Evolutionary conservation across 2,888 invertebrate species (phyloP), one percentile per base, ranked within the genome.

Genomic region (Dasysyrphus albostriatus): DNA sequence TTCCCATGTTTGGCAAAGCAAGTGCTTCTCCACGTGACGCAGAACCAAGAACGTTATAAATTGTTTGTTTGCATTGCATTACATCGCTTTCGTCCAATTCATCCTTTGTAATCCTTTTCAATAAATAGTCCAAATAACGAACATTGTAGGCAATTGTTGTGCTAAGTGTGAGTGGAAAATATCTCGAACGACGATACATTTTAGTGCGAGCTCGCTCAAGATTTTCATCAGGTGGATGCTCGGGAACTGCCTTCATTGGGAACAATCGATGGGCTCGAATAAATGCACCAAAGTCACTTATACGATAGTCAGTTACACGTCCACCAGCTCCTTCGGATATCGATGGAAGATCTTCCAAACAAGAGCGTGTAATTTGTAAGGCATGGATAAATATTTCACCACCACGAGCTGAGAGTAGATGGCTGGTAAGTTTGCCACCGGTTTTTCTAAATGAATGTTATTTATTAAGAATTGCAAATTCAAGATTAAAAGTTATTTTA

Each of bases 361-460:
- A 96, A 54, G 97, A 96, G 47, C 98, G 94, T 3, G 96, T 95
- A 0, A 97, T 97, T 34, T 96, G 96, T 54, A 99, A 93, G 0
- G 98, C 97, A 88, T 99, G 98, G 88, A 99, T 97, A 93, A 98
- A 99, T 89, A 99, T 96, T 93, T 98, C 98, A 0, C 98, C 98
- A 0, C 98, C 98, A 89, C 99, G 98, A 10, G 98, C 97, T 0
- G 98, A 97, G 69, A 99, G 91, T 91, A 99, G 95, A 93, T 99
- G 99, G 0, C 98, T 98, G 34, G 98, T 97, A 0, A 97, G 96
- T 91, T 98, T 96, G 0, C 97, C 96, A 2, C 97, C 97, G 14
- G 95, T 94, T 93, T 97, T 97, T 88, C 94, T 94, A 80, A 39
- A 88, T 81, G 47, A 54, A n/a, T 42, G 16, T 42, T 75, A 14